A percentile compares a stretch with the other conserved stretches of the same genome.
phyloP scores from a whole-genome alignment of 2,113 vertebrate genomes.

The Xiphias gladius region DNA sequence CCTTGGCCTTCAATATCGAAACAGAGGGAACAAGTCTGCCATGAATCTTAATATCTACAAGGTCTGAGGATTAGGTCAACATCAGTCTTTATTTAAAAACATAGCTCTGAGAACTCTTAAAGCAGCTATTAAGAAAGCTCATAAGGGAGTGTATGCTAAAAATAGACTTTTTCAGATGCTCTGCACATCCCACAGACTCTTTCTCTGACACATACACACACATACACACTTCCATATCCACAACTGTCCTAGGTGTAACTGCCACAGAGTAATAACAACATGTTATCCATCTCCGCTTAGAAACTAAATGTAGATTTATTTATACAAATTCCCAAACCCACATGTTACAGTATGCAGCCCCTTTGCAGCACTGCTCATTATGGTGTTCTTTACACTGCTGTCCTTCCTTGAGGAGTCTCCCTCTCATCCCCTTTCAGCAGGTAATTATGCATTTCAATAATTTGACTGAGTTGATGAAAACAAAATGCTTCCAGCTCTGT shows the following conservation, averaged over 20 bases:
- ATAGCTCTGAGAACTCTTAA: slow-evolving; percentile 61
- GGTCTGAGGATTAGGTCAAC: slow-evolving; percentile 60
- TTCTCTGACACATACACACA: slow-evolving; percentile 37
- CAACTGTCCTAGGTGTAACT: slow-evolving; percentile 24
- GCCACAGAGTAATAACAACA: slow-evolving; percentile 48
- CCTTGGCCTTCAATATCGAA: slow-evolving; percentile 44
- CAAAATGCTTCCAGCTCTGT: neutral
- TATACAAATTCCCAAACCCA: slow-evolving; percentile 22
- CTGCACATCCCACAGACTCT: slow-evolving; percentile 64
- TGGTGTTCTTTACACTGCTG: slow-evolving; percentile 30
- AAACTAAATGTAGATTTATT: slow-evolving; percentile 4
- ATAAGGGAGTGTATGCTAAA: slow-evolving; percentile 70
- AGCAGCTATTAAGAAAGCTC: slow-evolving; percentile 67
- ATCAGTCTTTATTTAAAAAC: slow-evolving; percentile 57
- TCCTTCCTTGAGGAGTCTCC: slow-evolving; percentile 36
- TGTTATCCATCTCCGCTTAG: neutral
- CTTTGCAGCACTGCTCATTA: slow-evolving; percentile 38
- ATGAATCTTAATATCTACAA: slow-evolving; percentile 51
- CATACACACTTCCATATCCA: slow-evolving; percentile 38
- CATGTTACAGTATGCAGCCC: slow-evolving; percentile 20
- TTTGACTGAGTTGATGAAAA: slow-evolving; percentile 2
- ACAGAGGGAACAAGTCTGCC: slow-evolving; percentile 16
- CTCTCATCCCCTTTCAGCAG: slow-evolving; percentile 27
- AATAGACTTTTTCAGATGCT: slow-evolving; percentile 75
- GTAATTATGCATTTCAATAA: slow-evolving; percentile 41